Base-by-base conservation (phyloP, 23 tunicate species). In the Ciona savignyi region DNA sequence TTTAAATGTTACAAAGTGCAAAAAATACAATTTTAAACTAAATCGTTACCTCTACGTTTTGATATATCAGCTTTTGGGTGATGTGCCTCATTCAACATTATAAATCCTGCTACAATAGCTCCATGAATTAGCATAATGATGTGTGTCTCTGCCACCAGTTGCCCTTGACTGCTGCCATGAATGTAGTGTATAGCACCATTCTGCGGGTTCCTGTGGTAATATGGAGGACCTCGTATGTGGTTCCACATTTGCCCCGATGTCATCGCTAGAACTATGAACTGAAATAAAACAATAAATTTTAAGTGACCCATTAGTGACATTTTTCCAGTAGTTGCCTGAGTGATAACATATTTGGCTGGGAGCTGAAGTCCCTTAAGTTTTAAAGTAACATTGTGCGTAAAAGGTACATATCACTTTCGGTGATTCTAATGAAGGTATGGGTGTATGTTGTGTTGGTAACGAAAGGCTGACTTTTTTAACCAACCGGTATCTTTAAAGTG, bases 191-290 rank as follows among this genome's bases (percentile, higher is more conserved):
- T 70, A 3, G 78, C 81, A 9, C 98, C 98, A 11, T 66, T 85
- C 67, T 82, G 94, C 26, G 94, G 89, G 63, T 86, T 86, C 29
- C 84, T 60, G 66, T 90, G 90, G 56, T 51, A 75, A 60, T 77
- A 86, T 2, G 93, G 98, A 1, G 98, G 88, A 0, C 98, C 98
- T 26, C 98, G 80, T 30, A 93, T 93, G 79, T 86, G 87, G 68
- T 93, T 93, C 98, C 98, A 93, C 93, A 93, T 86, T 48, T 93
- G 98, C 9, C 98, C 98, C 25, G 98, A 93, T 20, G 88, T 93
- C 85, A 93, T 81, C 26, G 51, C 83, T 2, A 93, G 63, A 6
- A 90, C 78, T 26, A 70, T 74, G 62, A 79, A 79, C 84, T 85
- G 29, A 61, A 68, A 49, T 4, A 6, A 72, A 72, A 56, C 15